Evolutionary conservation across 2,888 invertebrate genomes (phyloP), one percentile per base, ranked within the genome.

Genomic region (Nephrotoma guestfalica): DNA sequence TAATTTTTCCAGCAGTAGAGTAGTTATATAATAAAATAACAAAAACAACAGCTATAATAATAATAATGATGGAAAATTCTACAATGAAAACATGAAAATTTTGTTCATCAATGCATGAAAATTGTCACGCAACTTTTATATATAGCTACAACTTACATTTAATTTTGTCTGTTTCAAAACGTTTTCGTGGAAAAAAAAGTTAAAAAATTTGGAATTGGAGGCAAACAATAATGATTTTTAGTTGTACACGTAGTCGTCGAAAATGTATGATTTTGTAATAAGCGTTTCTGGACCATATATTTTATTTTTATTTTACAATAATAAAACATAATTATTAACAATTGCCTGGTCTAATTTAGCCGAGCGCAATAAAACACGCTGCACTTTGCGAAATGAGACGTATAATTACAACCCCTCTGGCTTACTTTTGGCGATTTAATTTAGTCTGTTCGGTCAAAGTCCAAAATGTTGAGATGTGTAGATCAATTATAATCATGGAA

Each of bases 51-150:
- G 18, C 30, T 13, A 47, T 47, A 47, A 47, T 71, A 71, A 71
- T 71, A 71, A 71, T 71, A 71, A 71, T 71, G 15, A 71, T 30
- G 71, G 30, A 71, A 71, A 71, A 4, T 71, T 71, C 71, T 84
- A 84, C 7, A 84, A n/a, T 42, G 15, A 41, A 41, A 84, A 84
- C 84, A 84, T 84, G 84, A 84, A 84, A 84, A 84, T 84, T 84
- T n/a, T 84, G 84, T 84, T 84, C 84, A n/a, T 84, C 84, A 84
- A 84, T 84, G 84, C 41, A 41, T 84, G 84, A 30, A 84, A 84
- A 41, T 41, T 84, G 84, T 84, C 84, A 84, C 84, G 84, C 84
- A 84, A 84, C 41, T 84, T 84, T 84, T 84, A 30, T 71, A 30
- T 57, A 30, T 30, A 30, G 30, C 30, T 3, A 30, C 30, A 2